Conservation (phyloP, 1,140 invertebrate species). For the Drosophila carrolli region DNA sequence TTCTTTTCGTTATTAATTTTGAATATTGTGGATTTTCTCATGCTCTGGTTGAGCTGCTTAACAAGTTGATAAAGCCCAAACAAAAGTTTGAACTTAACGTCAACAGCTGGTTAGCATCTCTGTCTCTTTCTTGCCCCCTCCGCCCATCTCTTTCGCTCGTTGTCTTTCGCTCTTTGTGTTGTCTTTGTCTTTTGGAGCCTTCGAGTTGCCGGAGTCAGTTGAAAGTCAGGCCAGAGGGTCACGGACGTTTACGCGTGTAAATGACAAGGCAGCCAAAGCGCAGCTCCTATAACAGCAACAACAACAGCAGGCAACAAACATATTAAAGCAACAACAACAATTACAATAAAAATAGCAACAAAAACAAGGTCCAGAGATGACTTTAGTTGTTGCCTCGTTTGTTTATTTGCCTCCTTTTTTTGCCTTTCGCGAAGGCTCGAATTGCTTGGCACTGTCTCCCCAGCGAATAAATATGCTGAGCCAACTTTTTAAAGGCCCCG, state of each 20-base stretch:
- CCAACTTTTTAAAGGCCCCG: conserved; percentile 49
- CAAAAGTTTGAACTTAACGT: conserved; percentile 45
- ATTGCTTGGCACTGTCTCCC: conserved; percentile 42
- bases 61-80: conserved; percentile 14
- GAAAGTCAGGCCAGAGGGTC: conserved; percentile 74
- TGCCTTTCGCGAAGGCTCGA: conserved; percentile 29
- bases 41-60: background rate
- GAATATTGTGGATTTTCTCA: conserved; percentile 10
- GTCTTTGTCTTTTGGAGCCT: conserved; percentile 25
- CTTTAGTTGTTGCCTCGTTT: conserved; percentile 42
- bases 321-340: conserved; percentile 10
- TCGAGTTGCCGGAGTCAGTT: conserved; percentile 31
- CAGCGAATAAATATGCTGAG: conserved; percentile 53
- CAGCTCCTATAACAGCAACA: conserved; percentile 31
- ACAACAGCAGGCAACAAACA: conserved; percentile 6
- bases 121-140: background rate
- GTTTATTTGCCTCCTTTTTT: conserved; percentile 30
- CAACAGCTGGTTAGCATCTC: conserved; percentile 45
- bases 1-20: background rate
- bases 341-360: conserved; percentile 13
- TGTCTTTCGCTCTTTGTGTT: conserved; percentile 19
- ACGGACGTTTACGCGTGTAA: conserved; percentile 79
- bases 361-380: conserved; percentile 17
- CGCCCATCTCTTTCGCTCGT: conserved; percentile 4
- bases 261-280: conserved; percentile 62